These are phyloP conservation scores for Melanotaenia nigrans DNA, from an alignment of 2,797 vertebrate genomes.

Conservation along the genomic window DNA sequence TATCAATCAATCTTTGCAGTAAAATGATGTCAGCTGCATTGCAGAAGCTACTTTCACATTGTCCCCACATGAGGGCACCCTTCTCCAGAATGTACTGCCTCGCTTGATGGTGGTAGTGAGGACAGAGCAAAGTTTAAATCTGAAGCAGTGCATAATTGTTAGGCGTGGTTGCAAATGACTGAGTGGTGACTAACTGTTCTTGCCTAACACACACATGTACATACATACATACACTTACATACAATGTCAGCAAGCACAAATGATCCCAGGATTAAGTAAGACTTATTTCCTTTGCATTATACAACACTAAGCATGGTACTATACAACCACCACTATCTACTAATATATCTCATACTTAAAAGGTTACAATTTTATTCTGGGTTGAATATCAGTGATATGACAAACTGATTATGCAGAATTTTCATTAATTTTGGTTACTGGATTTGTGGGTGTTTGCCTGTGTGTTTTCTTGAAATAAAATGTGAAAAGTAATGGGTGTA, in stretches of 20 bases:
- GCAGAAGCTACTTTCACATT: neutral
- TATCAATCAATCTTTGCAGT: neutral
- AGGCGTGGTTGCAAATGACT: slow-evolving; percentile 38
- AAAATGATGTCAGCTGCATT: neutral
- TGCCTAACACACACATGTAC: slow-evolving; percentile 13
- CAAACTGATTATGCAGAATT: neutral
- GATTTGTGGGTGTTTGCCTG: neutral
- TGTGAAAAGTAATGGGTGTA: neutral
- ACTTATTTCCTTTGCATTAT: slow-evolving; percentile 29
- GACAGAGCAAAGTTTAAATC: neutral
- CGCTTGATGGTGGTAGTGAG: slow-evolving; percentile 29
- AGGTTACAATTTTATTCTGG: neutral
- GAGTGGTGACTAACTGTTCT: slow-evolving; percentile 45
- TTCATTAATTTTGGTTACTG: neutral
- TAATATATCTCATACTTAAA: neutral
- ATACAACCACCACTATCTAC: neutral
- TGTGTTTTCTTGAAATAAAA: neutral
- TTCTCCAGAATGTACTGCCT: neutral
- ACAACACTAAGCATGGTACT: neutral
- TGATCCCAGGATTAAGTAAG: slow-evolving; percentile 4
- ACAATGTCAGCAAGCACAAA: slow-evolving; percentile 13
- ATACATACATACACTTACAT: slow-evolving; percentile 1
- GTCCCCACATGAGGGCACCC: slow-evolving; percentile 45
- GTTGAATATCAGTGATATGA: neutral
- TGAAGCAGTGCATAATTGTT: slow-evolving; percentile 3